These are phyloP conservation scores for Eupeodes corollae DNA, from an alignment of 1,140 invertebrate species.

Conservation along the genomic window DNA sequence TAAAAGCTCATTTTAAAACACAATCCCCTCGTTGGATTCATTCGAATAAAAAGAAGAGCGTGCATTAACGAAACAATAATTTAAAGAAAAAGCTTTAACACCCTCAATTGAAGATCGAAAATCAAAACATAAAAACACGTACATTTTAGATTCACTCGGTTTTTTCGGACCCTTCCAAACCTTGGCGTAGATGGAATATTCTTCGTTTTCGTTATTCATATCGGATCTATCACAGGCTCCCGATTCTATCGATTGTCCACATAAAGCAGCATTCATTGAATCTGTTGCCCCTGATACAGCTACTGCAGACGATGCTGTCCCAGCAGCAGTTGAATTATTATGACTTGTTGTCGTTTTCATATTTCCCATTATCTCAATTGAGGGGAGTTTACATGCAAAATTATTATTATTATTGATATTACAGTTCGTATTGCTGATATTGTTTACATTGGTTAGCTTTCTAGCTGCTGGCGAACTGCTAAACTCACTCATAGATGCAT, in stretches of 20 bases:
- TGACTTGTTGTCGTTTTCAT: conserved; percentile 4
- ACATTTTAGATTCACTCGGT: conserved; percentile 37
- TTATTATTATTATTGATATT: conserved; percentile 1
- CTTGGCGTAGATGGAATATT: conserved; percentile 36
- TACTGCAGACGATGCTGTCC: conserved; percentile 4
- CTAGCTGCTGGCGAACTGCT: not conserved
- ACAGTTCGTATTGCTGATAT: conserved; percentile 1
- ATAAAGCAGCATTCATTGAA: conserved; percentile 5
- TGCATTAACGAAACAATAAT: not conserved
- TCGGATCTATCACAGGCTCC: conserved; percentile 9
- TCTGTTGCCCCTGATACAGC: conserved; percentile 1
- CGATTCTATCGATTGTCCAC: conserved; percentile 6
- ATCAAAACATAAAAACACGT: conserved; percentile 5
- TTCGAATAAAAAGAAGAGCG: not conserved
- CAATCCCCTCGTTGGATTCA: conserved; percentile 1
- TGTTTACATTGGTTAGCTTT: conserved; percentile 3
- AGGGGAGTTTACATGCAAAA: conserved; percentile 2
- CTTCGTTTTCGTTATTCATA: conserved; percentile 12
- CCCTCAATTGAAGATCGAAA: too few relatives aligned
- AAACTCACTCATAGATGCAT: not conserved
- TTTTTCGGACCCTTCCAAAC: conserved; percentile 37
- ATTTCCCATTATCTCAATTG: conserved; percentile 1
- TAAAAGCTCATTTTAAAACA: too few relatives aligned
- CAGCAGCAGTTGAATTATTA: conserved; percentile 9
- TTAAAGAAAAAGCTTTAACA: not conserved